Evolutionary conservation across 1,140 invertebrate genomes (phyloP).

Genomic region (Coptotermes formosanus): DNA sequence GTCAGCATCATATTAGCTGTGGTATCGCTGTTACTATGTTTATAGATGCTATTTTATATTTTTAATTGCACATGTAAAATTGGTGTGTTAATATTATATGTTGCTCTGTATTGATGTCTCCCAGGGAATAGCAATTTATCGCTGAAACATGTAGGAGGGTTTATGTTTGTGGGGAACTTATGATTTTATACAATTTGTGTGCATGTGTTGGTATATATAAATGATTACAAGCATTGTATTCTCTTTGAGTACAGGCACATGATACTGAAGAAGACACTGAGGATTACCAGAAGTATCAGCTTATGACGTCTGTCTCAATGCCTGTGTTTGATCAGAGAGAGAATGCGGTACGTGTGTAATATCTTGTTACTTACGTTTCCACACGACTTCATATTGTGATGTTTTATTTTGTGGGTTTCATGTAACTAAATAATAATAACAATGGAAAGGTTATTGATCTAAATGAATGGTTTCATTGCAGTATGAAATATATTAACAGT

Average conservation of each 20-base stretch:
- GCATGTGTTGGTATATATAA: too few species aligned
- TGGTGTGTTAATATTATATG: too few species aligned
- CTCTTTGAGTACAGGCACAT: not conserved
- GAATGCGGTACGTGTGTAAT: conserved; percentile 65
- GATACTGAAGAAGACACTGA: not conserved
- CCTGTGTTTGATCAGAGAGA: conserved; percentile 83
- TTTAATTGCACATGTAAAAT: too few species aligned
- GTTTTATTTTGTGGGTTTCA: not conserved
- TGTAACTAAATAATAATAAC: not conserved
- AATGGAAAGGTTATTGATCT: not conserved
- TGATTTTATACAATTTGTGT: too few species aligned
- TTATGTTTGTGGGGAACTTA: too few species aligned
- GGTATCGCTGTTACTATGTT: too few species aligned
- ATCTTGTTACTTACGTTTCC: not conserved
- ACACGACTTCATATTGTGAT: not conserved
- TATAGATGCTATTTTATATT: too few species aligned
- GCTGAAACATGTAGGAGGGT: too few species aligned
- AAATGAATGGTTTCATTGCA: not conserved
- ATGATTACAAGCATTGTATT: not conserved
- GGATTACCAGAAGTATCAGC: conserved; percentile 56
- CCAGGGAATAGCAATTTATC: too few species aligned
- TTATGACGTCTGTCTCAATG: conserved; percentile 89
- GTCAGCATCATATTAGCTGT: too few species aligned
- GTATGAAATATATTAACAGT: not conserved
- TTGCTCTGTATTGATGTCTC: too few species aligned